A percentile compares a stretch with the other conserved stretches of the same genome.
phyloP scores from a whole-genome alignment of 2,888 invertebrate genomes.

The Diarsia brunnea region DNA sequence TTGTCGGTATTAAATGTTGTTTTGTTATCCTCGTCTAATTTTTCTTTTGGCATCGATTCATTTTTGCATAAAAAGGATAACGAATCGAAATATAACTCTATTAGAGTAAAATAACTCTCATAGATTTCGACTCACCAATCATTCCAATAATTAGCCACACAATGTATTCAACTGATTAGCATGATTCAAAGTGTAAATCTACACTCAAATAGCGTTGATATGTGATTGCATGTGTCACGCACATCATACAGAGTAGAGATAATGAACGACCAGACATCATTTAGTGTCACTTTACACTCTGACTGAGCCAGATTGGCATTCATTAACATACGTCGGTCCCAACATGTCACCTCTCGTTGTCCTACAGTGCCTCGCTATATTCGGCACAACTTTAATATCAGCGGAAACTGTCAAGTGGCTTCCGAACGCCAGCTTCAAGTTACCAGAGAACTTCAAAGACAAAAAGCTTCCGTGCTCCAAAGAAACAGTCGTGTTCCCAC shows the following conservation, averaged over 20 bases:
- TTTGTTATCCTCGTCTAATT: neutral
- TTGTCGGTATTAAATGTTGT: constrained; percentile 5
- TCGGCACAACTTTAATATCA: constrained; percentile 68
- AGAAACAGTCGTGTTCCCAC: constrained; percentile 83
- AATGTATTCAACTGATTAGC: constrained; percentile 40
- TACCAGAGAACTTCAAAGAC: constrained; percentile 80
- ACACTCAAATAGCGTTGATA: constrained; percentile 64
- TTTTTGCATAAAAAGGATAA: neutral
- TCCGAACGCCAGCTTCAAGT: constrained; percentile 81
- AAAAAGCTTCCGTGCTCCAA: constrained; percentile 84
- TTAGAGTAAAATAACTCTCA: neutral
- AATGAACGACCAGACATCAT: constrained; percentile 80
- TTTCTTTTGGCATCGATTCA: neutral
- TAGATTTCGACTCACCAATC: constrained; percentile 14
- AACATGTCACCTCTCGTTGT: constrained; percentile 56
- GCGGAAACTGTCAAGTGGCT: constrained; percentile 81
- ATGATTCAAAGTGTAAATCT: constrained; percentile 56
- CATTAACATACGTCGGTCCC: constrained; percentile 67
- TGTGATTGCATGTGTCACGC: constrained; percentile 75
- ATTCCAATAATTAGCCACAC: constrained; percentile 30
- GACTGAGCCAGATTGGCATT: constrained; percentile 69
- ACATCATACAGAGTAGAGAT: constrained; percentile 74
- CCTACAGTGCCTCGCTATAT: constrained; percentile 46
- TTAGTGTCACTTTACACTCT: constrained; percentile 80
- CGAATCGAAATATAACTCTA: neutral